A percentile compares a stretch with the other conserved stretches of the same genome.
phyloP scores from a whole-genome alignment of 1,140 invertebrate genomes.

The Heliconius hermathena region DNA sequence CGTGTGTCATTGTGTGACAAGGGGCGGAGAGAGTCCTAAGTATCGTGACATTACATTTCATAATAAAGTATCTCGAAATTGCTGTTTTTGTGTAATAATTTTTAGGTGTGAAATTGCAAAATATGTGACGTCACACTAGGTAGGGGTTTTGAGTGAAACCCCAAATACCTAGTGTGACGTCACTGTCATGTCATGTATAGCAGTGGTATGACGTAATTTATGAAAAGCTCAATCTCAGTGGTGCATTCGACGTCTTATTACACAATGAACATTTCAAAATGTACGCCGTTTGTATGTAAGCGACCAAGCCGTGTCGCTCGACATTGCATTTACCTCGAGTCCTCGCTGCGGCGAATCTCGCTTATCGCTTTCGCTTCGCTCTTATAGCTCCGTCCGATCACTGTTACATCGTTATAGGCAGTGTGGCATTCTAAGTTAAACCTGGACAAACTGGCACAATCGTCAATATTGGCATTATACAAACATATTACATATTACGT shows the following conservation, averaged over 20 bases:
- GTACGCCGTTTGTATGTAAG: constrained; percentile 28
- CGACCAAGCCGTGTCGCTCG: constrained; percentile 59
- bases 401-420: constrained; percentile 72
- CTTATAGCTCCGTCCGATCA: constrained; percentile 68
- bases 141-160: no score
- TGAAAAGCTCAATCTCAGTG: not conserved
- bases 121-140: no score
- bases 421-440: constrained; percentile 74
- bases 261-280: not conserved
- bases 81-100: no score
- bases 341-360: constrained; percentile 63
- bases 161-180: no score
- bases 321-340: constrained; percentile 74
- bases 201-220: no score
- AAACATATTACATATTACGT: constrained; percentile 30
- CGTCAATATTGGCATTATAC: constrained; percentile 59
- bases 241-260: not conserved
- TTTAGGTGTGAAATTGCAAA: no score
- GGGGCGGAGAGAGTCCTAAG: no score
- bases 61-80: no score
- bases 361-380: constrained; percentile 51
- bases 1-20: no score
- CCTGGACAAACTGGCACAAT: constrained; percentile 75
- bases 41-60: no score
- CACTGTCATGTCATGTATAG: no score